A percentile compares a stretch with the other conserved stretches of the same genome.
Evolutionary conservation across 2,113 vertebrate species (phyloP).

Genomic region (Nesoenas mayeri): DNA sequence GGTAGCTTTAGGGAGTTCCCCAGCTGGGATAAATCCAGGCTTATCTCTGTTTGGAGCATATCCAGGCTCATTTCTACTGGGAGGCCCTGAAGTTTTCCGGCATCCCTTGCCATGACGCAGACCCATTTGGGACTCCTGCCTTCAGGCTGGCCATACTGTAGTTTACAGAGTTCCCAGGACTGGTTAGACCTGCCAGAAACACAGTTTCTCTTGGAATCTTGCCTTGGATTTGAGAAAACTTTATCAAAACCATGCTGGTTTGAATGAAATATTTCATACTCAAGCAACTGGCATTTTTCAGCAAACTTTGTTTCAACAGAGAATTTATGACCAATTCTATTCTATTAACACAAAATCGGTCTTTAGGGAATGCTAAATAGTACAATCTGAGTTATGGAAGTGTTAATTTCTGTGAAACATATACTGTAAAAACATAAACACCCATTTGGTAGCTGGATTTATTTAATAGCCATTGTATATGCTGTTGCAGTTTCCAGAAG

Average conservation of each 20-base stretch:
- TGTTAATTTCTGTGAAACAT: not conserved
- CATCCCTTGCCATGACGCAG: not conserved
- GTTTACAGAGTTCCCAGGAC: constrained; percentile 51
- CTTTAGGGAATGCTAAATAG: not conserved
- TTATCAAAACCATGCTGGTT: constrained; percentile 36
- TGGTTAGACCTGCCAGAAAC: constrained; percentile 18
- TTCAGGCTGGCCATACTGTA: constrained; percentile 36
- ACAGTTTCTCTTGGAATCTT: constrained; percentile 31
- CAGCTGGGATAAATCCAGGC: constrained; percentile 37
- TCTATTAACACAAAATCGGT: not conserved
- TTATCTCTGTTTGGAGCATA: constrained; percentile 44
- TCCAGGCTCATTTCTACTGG: constrained; percentile 31
- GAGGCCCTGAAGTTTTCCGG: constrained; percentile 25
- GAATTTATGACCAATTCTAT: not conserved
- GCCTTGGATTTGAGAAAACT: constrained; percentile 32
- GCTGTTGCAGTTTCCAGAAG: not conserved
- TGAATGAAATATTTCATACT: constrained; percentile 33
- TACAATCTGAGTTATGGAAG: not conserved
- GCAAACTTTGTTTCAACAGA: constrained; percentile 7
- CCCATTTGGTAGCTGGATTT: not conserved
- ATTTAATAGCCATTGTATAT: not conserved
- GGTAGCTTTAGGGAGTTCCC: constrained; percentile 58
- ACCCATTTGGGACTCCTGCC: constrained; percentile 28
- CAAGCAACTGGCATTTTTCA: constrained; percentile 20
- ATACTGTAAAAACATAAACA: not conserved